A percentile compares a stretch with the other conserved stretches of the same genome.
These are phyloP conservation scores for Bugula neritina DNA, from an alignment of 2,888 invertebrate genomes.

Conservation along the genomic window DNA sequence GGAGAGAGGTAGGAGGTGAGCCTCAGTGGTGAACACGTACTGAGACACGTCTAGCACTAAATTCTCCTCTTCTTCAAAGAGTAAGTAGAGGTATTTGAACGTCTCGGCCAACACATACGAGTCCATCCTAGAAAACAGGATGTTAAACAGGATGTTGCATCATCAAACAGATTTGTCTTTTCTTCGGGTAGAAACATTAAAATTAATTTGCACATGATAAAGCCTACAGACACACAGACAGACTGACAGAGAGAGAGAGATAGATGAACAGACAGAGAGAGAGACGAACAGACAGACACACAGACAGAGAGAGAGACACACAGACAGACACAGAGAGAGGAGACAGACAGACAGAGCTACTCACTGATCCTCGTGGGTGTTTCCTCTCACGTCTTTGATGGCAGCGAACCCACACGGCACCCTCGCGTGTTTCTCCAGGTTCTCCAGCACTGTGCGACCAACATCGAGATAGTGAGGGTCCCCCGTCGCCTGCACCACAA, in stretches of 20 bases:
- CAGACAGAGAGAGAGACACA: no score
- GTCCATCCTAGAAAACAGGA: slow-evolving; percentile 68
- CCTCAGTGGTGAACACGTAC: slow-evolving; percentile 65
- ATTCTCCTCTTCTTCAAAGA: slow-evolving; percentile 83
- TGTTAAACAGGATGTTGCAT: background rate
- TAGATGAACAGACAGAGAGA: no score
- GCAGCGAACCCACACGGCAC: slow-evolving; percentile 97
- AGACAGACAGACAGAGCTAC: no score
- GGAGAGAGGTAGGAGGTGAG: slow-evolving; percentile 80
- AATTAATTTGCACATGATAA: no score
- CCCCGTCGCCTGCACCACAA: slow-evolving; percentile 67
- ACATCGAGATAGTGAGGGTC: slow-evolving; percentile 92
- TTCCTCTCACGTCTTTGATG: slow-evolving; percentile 87
- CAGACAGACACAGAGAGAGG: no score
- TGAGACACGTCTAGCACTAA: slow-evolving; percentile 57
- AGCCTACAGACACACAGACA: no score
- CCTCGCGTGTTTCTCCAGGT: slow-evolving; percentile 79
- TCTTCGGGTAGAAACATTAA: background rate
- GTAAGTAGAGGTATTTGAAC: slow-evolving; percentile 88
- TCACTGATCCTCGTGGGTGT: slow-evolving; percentile 75
- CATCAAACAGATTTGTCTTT: background rate
- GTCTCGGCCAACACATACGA: slow-evolving; percentile 96
- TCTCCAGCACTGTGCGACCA: slow-evolving; percentile 78
- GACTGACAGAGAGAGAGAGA: no score
- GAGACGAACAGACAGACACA: no score